These are phyloP conservation scores for Azorinus chamasolen DNA, from an alignment of 2,888 invertebrate species.

Conservation along the genomic window DNA sequence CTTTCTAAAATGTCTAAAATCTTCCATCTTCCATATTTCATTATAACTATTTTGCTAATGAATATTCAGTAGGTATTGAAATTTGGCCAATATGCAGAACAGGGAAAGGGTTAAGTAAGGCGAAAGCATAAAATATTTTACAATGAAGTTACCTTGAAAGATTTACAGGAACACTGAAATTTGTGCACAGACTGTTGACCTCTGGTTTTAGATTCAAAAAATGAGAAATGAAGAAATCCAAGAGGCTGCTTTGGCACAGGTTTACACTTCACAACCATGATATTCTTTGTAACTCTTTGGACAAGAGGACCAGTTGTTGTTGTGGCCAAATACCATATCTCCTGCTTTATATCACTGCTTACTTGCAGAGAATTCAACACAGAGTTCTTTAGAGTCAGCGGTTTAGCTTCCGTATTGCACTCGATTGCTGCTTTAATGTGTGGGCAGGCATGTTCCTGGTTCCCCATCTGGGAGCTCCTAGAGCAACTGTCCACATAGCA, in stretches of 20 bases:
- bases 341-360: constrained; percentile 89
- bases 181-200: constrained; percentile 87
- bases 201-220: constrained; percentile 86
- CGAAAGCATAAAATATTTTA: no score
- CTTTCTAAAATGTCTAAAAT: no score
- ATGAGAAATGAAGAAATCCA: constrained; percentile 90
- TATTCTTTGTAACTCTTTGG: constrained; percentile 90
- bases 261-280: constrained; percentile 91
- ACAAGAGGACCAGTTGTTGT: constrained; percentile 90
- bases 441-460: constrained; percentile 87
- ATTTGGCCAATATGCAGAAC: no score
- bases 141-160: constrained; percentile 87
- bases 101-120: no score
- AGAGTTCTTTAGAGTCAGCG: constrained; percentile 89
- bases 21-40: no score
- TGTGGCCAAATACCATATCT: constrained; percentile 89
- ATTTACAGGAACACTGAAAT: constrained; percentile 89
- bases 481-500: constrained; percentile 86
- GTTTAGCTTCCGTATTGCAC: constrained; percentile 89
- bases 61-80: no score
- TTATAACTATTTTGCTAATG: no score
- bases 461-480: constrained; percentile 63
- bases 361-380: constrained; percentile 89
- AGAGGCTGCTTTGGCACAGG: constrained; percentile 90
- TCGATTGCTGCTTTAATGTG: constrained; percentile 90